Percentiles rank a stretch among this genome's conserved stretches.
These are phyloP conservation scores for Nothoprocta pentlandii DNA, from an alignment of 2,113 vertebrate species.

Conservation along the genomic window DNA sequence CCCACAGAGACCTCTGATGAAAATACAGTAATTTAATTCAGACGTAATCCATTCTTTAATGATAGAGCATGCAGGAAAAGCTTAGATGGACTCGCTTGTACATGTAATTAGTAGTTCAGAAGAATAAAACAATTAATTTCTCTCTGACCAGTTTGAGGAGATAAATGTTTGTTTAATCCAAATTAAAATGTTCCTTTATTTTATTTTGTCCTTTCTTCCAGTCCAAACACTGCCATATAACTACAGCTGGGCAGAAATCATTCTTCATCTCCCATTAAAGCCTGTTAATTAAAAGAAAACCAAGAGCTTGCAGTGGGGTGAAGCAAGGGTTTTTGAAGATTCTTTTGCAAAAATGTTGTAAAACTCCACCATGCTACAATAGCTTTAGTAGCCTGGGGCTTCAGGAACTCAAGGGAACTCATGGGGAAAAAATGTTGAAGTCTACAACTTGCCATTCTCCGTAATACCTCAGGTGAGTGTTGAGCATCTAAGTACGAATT, in stretches of 20 bases:
- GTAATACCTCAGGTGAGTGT: not conserved
- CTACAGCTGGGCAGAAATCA: constrained; percentile 11
- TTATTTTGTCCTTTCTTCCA: not conserved
- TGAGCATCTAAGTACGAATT: not conserved
- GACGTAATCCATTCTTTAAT: constrained; percentile 41
- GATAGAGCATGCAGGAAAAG: not conserved
- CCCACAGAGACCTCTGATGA: constrained; percentile 18
- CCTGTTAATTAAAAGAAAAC: not conserved
- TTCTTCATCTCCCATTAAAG: not conserved
- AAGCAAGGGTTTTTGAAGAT: not conserved
- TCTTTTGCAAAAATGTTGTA: not conserved
- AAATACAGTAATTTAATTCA: constrained; percentile 46
- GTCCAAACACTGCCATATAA: not conserved
- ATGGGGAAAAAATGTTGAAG: not conserved
- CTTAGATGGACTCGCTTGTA: constrained; percentile 5
- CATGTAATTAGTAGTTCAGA: constrained; percentile 46
- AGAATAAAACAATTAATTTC: constrained; percentile 50
- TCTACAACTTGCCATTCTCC: not conserved
- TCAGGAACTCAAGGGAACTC: not conserved
- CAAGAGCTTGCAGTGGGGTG: not conserved
- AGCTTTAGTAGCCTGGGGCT: not conserved
- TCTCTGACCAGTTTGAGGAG: constrained; percentile 27
- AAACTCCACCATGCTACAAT: not conserved
- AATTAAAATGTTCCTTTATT: constrained; percentile 22
- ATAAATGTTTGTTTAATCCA: constrained; percentile 47